Evolutionary conservation across 2,113 vertebrate species (phyloP).

Genomic region (Notothenia coriiceps): DNA sequence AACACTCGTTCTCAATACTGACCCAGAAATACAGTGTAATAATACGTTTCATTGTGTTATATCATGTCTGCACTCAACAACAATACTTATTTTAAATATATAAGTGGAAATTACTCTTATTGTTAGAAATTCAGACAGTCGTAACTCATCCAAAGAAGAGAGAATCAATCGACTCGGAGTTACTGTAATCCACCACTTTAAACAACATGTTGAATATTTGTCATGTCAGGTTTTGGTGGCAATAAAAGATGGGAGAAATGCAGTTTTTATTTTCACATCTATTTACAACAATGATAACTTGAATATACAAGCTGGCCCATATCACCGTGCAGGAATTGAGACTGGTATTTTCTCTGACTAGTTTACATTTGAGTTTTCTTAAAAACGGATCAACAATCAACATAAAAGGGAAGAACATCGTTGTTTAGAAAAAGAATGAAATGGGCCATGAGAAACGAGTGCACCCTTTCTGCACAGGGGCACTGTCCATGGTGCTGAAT

Average conservation of each 20-base stretch:
- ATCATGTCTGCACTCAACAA: not conserved
- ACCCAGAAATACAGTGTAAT: not conserved
- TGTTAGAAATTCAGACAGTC: not conserved
- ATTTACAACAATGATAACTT: not conserved
- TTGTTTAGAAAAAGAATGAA: not conserved
- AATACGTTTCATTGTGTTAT: not conserved
- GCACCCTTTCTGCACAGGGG: slow-evolving; percentile 2
- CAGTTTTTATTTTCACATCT: not conserved
- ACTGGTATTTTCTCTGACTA: too few species aligned
- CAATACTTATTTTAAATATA: not conserved
- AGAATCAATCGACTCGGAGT: too few species aligned
- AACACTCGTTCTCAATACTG: not conserved
- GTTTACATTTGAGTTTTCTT: not conserved
- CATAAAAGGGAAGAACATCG: too few species aligned
- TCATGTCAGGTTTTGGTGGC: not conserved
- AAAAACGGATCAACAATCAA: too few species aligned
- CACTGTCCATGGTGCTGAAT: slow-evolving; percentile 72
- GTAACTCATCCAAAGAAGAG: too few species aligned
- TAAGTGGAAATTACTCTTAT: not conserved
- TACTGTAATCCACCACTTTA: too few species aligned
- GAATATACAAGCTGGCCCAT: not conserved
- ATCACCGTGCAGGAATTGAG: not conserved
- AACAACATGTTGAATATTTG: too few species aligned
- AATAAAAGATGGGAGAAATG: not conserved
- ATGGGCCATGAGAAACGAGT: not conserved